Percentiles rank a stretch among this genome's conserved stretches.
These are phyloP conservation scores for Sphaeramia orbicularis DNA, from an alignment of 2,797 vertebrate genomes.

Conservation along the genomic window DNA sequence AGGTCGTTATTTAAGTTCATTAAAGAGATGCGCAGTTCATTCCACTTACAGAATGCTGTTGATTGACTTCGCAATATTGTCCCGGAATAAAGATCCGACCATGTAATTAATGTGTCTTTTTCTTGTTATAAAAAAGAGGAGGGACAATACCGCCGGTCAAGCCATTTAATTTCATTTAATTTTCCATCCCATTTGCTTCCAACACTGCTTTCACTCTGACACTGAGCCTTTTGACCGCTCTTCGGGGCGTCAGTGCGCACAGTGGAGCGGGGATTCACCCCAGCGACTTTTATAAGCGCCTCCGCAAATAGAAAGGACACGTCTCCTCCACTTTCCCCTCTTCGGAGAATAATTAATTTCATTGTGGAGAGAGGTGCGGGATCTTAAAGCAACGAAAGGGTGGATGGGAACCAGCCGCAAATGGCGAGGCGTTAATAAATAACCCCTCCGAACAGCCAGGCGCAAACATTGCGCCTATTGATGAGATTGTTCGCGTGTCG, in stretches of 20 bases:
- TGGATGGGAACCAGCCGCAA: conserved; percentile 95
- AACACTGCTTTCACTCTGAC: conserved; percentile 92
- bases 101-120: conserved; percentile 99
- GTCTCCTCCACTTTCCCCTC: conserved; percentile 84
- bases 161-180: conserved; percentile 99
- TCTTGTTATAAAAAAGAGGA: conserved; percentile 77
- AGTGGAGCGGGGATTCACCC: conserved; percentile 90
- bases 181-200: conserved; percentile 98
- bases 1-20: conserved; percentile 84
- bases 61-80: conserved; percentile 93
- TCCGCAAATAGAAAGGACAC: conserved; percentile 90
- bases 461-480: conserved; percentile 93
- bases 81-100: conserved; percentile 92
- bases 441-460: conserved; percentile 92
- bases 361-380: conserved; percentile 88
- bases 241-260: conserved; percentile 90
- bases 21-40: conserved; percentile 86
- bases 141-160: conserved; percentile 95
- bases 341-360: conserved; percentile 92
- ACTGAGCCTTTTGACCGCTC: conserved; percentile 89
- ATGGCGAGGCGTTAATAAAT: conserved; percentile 96
- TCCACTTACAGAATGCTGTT: conserved; percentile 90
- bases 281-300: conserved; percentile 77
- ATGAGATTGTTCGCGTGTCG: conserved; percentile 98
- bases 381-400: conserved; percentile 87